Evolutionary conservation across 2,797 vertebrate genomes (phyloP), one percentile per base, ranked within the genome.

Genomic region (Coluber constrictor): DNA sequence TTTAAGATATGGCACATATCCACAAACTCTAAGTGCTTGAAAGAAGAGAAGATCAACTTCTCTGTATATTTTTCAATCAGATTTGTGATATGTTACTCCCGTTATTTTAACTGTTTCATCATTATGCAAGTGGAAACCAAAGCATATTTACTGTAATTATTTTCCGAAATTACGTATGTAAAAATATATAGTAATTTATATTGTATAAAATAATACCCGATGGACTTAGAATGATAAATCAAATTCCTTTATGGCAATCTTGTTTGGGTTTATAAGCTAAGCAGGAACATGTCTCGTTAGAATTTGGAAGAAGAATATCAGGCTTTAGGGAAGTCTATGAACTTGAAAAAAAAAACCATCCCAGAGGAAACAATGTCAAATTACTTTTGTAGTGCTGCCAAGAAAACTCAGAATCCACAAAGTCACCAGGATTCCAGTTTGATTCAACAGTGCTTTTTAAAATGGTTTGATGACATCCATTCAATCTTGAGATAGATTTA

Each of bases 151-250:
- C 1, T 66, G 56, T 88, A 20, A 32, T 16, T 2, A 92, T 91
- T 92, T 74, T 86, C 93, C 93, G 94, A 95, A 92, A 96, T 94
- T 59, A 96, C 57, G 94, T 95, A 95, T 56, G 95, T 94, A 96
- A 91, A 79, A 96, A 96, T 95, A 97, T 96, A 95, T 94, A 97
- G 96, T 97, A 96, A 97, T 97, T 97, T 97, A 97, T 97, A 97
- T 97, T 96, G 96, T 97, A 97, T 97, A 97, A 98, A 97, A 97
- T 95, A 97, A 97, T 97, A 97, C 97, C 97, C 96, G 96, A 92
- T 70, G 94, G 96, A 96, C 96, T 97, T 94, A 96, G 95, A 97
- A 97, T 97, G 96, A 97, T 96, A 96, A 43, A 96, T 94, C 95
- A 97, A 98, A 98, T 97, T 97, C 97, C 97, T 83, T 83, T 83